Evolutionary conservation across 2,113 vertebrate species (phyloP).

Genomic region (Datnioides undecimradiatus): DNA sequence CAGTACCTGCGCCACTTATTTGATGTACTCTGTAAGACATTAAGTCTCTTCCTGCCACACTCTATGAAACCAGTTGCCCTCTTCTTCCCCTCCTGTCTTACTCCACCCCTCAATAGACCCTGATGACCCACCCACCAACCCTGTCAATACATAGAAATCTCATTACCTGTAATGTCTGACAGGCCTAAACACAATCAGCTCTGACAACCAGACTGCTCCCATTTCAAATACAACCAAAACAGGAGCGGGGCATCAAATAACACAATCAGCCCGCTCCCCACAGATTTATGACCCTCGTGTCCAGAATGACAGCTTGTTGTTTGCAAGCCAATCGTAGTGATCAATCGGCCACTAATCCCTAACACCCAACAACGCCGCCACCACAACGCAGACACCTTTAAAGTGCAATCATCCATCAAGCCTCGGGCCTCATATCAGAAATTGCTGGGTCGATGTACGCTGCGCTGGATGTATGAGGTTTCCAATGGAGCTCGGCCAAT

Average conservation of each 20-base stretch:
- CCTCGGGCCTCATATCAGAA: conserved; percentile 61
- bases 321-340: conserved; percentile 67
- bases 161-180: conserved; percentile 67
- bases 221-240: conserved; percentile 59
- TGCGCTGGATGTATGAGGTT: conserved; percentile 63
- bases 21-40: neutral
- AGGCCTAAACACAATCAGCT: conserved; percentile 65
- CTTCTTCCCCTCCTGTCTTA: neutral
- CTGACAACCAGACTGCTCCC: conserved; percentile 43
- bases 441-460: conserved; percentile 63
- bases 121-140: neutral
- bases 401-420: conserved; percentile 69
- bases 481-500: conserved; percentile 58
- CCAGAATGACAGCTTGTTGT: conserved; percentile 57
- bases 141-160: conserved; percentile 64
- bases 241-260: conserved; percentile 68
- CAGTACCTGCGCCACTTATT: neutral
- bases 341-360: conserved; percentile 69
- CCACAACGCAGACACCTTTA: conserved; percentile 38
- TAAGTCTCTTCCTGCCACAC: neutral
- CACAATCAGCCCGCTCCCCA: conserved; percentile 71
- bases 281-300: conserved; percentile 62
- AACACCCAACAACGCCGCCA: conserved; percentile 5
- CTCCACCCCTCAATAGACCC: conserved; percentile 13
- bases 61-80: neutral